Conservation (phyloP, 2,113 vertebrate species). For the Aegithalos caudatus region DNA sequence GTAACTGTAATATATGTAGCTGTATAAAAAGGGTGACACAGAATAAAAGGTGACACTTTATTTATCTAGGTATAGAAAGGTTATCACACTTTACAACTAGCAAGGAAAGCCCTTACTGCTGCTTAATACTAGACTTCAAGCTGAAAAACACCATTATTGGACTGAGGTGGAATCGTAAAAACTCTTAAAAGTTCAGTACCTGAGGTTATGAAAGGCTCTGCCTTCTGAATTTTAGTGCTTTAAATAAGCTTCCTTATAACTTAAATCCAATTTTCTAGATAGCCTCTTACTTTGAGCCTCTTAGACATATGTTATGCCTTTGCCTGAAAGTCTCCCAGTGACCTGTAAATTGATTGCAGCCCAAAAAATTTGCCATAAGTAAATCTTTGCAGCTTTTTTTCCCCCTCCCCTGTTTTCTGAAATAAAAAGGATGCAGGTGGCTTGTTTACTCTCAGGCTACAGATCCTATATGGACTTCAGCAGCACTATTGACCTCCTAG, state of each 20-base stretch:
- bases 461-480: not conserved
- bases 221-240: slow-evolving; percentile 18
- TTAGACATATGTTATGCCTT: not conserved
- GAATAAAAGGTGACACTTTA: not conserved
- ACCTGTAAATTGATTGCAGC: slow-evolving; percentile 32
- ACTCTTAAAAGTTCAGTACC: not conserved
- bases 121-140: not conserved
- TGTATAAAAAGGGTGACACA: not conserved
- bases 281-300: slow-evolving; percentile 13
- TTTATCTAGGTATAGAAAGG: not conserved
- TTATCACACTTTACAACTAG: not conserved
- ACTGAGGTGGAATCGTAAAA: not conserved
- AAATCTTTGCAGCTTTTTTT: not conserved
- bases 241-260: slow-evolving; percentile 37
- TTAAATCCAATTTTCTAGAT: slow-evolving; percentile 54
- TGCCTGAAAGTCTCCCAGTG: slow-evolving; percentile 12
- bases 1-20: not conserved
- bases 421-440: not conserved
- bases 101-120: not conserved
- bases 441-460: not conserved
- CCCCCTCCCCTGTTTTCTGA: not conserved
- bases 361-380: slow-evolving; percentile 29
- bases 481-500: not conserved
- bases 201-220: not conserved
- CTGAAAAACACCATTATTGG: not conserved